Conservation (phyloP, 2,888 invertebrate species). For the Drosophila meridionalis region DNA sequence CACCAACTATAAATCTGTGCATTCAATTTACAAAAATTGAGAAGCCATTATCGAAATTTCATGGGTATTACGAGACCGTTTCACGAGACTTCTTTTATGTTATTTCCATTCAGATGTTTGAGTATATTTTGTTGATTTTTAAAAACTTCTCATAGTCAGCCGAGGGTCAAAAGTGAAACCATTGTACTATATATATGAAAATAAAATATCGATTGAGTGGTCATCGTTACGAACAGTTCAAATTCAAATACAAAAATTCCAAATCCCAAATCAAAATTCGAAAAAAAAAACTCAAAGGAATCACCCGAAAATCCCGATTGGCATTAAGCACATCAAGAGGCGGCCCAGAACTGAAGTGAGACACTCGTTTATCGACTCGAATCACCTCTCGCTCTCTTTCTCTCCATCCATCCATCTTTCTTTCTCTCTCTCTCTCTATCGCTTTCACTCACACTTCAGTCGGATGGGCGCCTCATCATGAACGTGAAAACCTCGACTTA, state of each 20-base stretch:
- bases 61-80: constrained; percentile 66
- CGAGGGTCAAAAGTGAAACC: constrained; percentile 36
- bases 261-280: constrained; percentile 14
- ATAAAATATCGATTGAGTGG: constrained; percentile 85
- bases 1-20: constrained; percentile 53
- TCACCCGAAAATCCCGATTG: constrained; percentile 40
- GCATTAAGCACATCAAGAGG: constrained; percentile 39
- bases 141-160: constrained; percentile 54
- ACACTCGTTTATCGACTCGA: constrained; percentile 16
- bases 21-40: constrained; percentile 64
- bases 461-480: constrained; percentile 45
- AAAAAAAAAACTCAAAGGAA: neutral
- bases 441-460: constrained; percentile 47
- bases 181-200: constrained; percentile 52
- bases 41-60: constrained; percentile 83
- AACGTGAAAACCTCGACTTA: constrained; percentile 34
- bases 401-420: neutral
- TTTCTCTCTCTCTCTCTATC: constrained; percentile 1
- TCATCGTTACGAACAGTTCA: constrained; percentile 81
- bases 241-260: constrained; percentile 23
- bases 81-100: constrained; percentile 44
- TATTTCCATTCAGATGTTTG: constrained; percentile 37
- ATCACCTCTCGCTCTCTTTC: neutral
- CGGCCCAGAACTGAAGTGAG: constrained; percentile 50
- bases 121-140: constrained; percentile 23